Evolutionary conservation across 1,140 invertebrate species (phyloP).

Genomic region (Drosophila fuyamai): DNA sequence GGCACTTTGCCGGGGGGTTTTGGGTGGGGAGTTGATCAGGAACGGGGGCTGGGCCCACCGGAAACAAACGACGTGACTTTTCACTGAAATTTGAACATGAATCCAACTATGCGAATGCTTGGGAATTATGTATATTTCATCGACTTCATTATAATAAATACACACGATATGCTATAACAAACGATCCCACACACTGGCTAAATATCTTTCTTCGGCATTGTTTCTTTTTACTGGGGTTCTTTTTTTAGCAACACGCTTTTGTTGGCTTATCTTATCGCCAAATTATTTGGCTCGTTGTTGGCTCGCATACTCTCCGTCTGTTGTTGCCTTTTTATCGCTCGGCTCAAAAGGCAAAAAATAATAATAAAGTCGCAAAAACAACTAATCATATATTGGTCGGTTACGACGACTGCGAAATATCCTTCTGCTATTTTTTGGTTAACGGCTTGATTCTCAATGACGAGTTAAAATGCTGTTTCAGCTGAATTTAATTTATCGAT

Average conservation of each 20-base stretch:
- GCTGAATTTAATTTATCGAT: too few relatives aligned
- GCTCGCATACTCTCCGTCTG: constrained; percentile 11
- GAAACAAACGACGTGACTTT: constrained; percentile 85
- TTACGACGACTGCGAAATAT: constrained; percentile 18
- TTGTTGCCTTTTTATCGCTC: constrained; percentile 63
- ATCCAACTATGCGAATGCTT: constrained; percentile 44
- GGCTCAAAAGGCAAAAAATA: constrained; percentile 59
- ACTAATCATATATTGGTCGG: constrained; percentile 19
- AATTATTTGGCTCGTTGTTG: constrained; percentile 32
- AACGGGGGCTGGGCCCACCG: constrained; percentile 53
- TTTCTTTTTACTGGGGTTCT: constrained; percentile 3
- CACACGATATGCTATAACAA: constrained; percentile 12
- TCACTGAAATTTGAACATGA: constrained; percentile 73
- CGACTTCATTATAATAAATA: constrained; percentile 40
- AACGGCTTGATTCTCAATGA: too few relatives aligned
- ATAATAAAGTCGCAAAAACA: constrained; percentile 57
- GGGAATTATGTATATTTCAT: constrained; percentile 54
- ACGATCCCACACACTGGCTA: constrained; percentile 9
- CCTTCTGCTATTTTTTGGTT: background rate
- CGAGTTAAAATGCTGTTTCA: too few relatives aligned
- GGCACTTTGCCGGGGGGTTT: constrained; percentile 64
- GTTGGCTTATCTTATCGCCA: constrained; percentile 73
- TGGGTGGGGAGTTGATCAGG: background rate
- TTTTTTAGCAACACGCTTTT: constrained; percentile 39
- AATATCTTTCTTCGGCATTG: constrained; percentile 25